phyloP scores from a whole-genome alignment of 2,113 vertebrate species.

The Thalassarche chlororhynchos region DNA sequence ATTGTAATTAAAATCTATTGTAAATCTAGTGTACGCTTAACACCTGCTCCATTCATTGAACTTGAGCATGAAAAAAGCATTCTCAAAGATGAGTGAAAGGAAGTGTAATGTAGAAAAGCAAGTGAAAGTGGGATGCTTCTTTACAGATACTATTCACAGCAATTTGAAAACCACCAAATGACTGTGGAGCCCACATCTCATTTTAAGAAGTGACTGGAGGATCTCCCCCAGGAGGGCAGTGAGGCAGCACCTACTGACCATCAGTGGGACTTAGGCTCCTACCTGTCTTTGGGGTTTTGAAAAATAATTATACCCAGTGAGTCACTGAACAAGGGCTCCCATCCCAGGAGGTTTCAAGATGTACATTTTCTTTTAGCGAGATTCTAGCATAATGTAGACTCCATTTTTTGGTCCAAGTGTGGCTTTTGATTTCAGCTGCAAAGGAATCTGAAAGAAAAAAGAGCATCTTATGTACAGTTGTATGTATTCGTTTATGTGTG shows the following conservation, averaged over 20 bases:
- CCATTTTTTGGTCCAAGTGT: constrained; percentile 90
- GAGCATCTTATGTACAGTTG: neutral
- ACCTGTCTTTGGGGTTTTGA: neutral
- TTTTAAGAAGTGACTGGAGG: neutral
- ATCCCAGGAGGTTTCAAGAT: neutral
- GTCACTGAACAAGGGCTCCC: neutral
- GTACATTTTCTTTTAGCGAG: constrained; percentile 44
- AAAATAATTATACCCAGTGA: neutral
- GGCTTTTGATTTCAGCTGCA: constrained; percentile 85
- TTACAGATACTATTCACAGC: neutral
- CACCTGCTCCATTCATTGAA: neutral
- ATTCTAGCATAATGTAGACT: constrained; percentile 81
- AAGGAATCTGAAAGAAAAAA: constrained; percentile 83
- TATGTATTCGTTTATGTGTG: neutral
- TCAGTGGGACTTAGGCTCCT: neutral
- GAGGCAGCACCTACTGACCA: neutral
- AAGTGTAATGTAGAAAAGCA: neutral
- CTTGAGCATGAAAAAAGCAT: neutral
- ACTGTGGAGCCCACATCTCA: neutral
- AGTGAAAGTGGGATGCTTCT: neutral
- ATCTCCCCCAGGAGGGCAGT: neutral
- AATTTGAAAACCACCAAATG: neutral
- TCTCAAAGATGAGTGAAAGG: neutral
- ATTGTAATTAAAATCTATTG: neutral
- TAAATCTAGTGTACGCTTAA: neutral